phyloP scores from a whole-genome alignment of 2,113 vertebrate genomes.

The Xenopus laevis region DNA sequence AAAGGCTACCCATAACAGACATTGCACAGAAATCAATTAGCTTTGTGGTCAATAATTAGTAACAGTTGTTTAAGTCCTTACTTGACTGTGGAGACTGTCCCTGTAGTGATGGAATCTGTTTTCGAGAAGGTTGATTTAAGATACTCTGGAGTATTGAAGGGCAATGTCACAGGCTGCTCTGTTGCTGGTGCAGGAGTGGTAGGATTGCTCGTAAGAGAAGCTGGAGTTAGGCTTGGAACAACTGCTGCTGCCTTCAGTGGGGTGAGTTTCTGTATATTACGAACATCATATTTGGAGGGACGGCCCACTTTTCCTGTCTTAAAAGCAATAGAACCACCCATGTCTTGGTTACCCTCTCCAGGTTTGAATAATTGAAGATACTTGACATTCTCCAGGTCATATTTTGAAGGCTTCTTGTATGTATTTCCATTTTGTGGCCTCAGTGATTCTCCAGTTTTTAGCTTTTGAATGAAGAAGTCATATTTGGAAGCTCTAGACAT shows the following conservation, averaged over 20 bases:
- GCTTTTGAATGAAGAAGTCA: constrained; percentile 95
- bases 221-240: constrained; percentile 72
- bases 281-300: constrained; percentile 94
- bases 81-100: constrained; percentile 97
- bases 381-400: constrained; percentile 95
- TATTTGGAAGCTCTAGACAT: constrained; percentile 91
- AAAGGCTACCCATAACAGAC: too few species aligned
- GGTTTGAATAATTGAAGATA: constrained; percentile 97
- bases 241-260: constrained; percentile 73
- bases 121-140: constrained; percentile 97
- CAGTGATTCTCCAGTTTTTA: constrained; percentile 89
- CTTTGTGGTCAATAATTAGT: not conserved
- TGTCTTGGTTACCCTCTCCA: constrained; percentile 90
- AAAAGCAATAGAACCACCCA: constrained; percentile 97
- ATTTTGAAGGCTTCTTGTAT: constrained; percentile 95
- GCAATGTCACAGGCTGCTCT: constrained; percentile 79
- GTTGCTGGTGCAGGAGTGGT: constrained; percentile 71
- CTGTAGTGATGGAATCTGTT: constrained; percentile 98
- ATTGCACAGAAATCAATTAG: too few species aligned
- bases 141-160: constrained; percentile 87
- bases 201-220: constrained; percentile 71
- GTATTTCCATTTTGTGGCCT: constrained; percentile 88
- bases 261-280: constrained; percentile 89
- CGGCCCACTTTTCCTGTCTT: constrained; percentile 96
- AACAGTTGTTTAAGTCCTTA: constrained; percentile 65